A percentile compares a stretch with the other conserved stretches of the same genome.
Conservation (phyloP, 1,140 invertebrate species). For the Drosophila auraria region DNA sequence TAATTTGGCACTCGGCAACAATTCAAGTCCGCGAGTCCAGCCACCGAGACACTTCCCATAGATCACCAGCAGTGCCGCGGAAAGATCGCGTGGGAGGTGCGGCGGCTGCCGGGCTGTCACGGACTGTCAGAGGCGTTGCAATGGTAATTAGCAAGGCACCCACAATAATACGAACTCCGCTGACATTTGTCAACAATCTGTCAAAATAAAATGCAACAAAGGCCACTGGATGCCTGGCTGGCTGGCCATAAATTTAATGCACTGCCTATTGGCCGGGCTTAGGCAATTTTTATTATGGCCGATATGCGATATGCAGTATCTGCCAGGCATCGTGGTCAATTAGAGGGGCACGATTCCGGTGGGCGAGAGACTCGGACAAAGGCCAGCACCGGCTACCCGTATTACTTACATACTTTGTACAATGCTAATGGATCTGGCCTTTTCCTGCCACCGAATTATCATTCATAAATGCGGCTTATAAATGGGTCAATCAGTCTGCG, state of each 20-base stretch:
- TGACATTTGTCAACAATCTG: conserved; percentile 77
- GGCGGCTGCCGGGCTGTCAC: conserved; percentile 59
- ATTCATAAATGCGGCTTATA: conserved; percentile 56
- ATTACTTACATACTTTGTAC: conserved; percentile 38
- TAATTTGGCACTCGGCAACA: conserved; percentile 57
- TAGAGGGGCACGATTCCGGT: conserved; percentile 63
- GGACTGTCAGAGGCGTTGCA: conserved; percentile 62
- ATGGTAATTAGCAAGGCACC: conserved; percentile 69
- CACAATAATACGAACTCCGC: conserved; percentile 40
- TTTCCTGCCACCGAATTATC: conserved; percentile 47
- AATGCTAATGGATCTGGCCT: conserved; percentile 55
- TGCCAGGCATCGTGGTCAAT: conserved; percentile 43
- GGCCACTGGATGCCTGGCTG: conserved; percentile 10
- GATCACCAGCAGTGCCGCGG: conserved; percentile 32
- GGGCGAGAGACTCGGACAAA: conserved; percentile 30
- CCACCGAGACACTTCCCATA: conserved; percentile 34
- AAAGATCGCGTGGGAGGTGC: conserved; percentile 37
- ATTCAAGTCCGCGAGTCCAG: conserved; percentile 20
- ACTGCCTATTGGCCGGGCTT: conserved; percentile 40
- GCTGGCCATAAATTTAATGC: conserved; percentile 55
- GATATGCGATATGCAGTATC: conserved; percentile 77
- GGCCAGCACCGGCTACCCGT: conserved; percentile 24
- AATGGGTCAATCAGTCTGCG: conserved; percentile 63
- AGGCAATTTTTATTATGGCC: conserved; percentile 46
- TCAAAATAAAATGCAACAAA: conserved; percentile 61